Percentiles rank a stretch among this genome's conserved stretches.
Conservation (phyloP, 2,888 invertebrate genomes). For the Colletes collaris region DNA sequence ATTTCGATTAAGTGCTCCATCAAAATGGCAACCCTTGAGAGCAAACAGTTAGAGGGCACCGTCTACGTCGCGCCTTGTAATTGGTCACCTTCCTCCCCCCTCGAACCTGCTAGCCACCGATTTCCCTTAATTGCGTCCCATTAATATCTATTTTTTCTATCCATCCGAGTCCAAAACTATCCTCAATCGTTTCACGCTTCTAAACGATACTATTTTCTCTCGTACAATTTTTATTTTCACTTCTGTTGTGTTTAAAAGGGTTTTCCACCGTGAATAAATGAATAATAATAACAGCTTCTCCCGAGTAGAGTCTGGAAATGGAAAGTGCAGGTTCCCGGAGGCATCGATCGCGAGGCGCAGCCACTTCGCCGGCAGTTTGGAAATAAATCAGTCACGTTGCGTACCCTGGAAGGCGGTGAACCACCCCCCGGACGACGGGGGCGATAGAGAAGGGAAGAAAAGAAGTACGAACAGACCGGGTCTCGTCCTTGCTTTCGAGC, state of each 20-base stretch:
- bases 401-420: constrained; percentile 23
- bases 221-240: no score
- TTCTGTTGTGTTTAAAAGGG: no score
- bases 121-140: constrained; percentile 14
- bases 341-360: constrained; percentile 11
- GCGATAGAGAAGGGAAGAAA: neutral
- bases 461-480: neutral
- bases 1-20: constrained; percentile 67
- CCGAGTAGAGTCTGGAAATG: no score
- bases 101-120: neutral
- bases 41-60: constrained; percentile 50
- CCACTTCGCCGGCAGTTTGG: constrained; percentile 7
- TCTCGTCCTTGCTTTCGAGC: constrained; percentile 47
- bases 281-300: no score
- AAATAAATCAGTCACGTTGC: constrained; percentile 47
- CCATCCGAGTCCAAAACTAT: no score
- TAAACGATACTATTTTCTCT: no score
- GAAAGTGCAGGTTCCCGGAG: neutral
- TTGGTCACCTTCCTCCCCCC: constrained; percentile 29
- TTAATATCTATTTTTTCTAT: neutral
- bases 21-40: constrained; percentile 58
- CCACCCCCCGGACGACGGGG: neutral
- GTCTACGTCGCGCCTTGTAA: constrained; percentile 46
- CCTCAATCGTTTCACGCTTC: no score
- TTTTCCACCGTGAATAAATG: neutral